phyloP scores from a whole-genome alignment of 2,888 invertebrate genomes.

The Agrotis puta region DNA sequence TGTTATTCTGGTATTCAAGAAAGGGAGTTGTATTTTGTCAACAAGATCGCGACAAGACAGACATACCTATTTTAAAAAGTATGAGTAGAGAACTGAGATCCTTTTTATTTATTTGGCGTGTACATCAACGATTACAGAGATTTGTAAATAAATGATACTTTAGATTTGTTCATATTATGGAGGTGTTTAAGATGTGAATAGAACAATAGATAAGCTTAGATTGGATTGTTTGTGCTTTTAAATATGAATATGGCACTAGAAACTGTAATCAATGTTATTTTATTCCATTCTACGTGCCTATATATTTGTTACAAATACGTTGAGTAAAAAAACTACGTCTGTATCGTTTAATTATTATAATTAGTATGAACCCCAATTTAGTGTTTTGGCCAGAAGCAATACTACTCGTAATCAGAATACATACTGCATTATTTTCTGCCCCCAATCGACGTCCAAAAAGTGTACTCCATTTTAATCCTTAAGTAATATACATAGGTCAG shows the following conservation, averaged over 20 bases:
- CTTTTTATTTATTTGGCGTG: conserved; percentile 65
- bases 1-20: conserved; percentile 45
- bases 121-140: conserved; percentile 59
- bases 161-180: conserved; percentile 1
- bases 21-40: conserved; percentile 73
- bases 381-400: too few relatives aligned
- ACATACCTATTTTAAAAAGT: conserved; percentile 76
- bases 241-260: background rate
- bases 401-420: too few relatives aligned
- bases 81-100: conserved; percentile 67
- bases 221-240: background rate
- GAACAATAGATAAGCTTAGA: background rate
- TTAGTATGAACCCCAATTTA: too few relatives aligned
- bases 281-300: too few relatives aligned
- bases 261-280: background rate
- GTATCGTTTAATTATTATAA: too few relatives aligned
- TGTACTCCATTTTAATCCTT: too few relatives aligned
- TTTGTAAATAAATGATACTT: conserved; percentile 53
- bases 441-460: too few relatives aligned
- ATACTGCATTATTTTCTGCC: too few relatives aligned
- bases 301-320: too few relatives aligned
- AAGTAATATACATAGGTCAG: too few relatives aligned
- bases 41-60: conserved; percentile 70
- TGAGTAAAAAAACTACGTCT: too few relatives aligned
- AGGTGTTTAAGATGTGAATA: background rate